A percentile compares a stretch with the other conserved stretches of the same genome.
These are phyloP conservation scores for Corydoras sp. DNA, from an alignment of 2,113 vertebrate species.

Conservation along the genomic window DNA sequence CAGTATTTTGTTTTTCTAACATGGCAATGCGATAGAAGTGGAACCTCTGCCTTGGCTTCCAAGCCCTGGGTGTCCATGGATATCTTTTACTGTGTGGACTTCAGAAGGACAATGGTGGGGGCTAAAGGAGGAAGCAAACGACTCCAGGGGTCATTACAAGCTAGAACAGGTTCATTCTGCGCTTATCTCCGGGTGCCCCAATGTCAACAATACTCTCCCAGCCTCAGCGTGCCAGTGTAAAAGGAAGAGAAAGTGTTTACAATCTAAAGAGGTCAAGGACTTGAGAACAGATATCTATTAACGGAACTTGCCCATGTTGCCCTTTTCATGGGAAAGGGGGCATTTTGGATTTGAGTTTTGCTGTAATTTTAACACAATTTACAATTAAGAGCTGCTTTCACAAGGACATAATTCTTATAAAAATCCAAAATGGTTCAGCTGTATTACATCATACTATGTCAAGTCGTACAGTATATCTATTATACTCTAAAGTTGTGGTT, in stretches of 20 bases:
- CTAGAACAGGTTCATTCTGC: slow-evolving; percentile 87
- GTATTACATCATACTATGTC: not conserved
- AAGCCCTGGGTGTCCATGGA: slow-evolving; percentile 3
- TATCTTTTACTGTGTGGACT: slow-evolving; percentile 6
- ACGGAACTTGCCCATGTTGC: slow-evolving; percentile 80
- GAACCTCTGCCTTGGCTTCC: slow-evolving; percentile 8
- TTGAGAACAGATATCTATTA: slow-evolving; percentile 93
- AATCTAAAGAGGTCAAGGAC: slow-evolving; percentile 90
- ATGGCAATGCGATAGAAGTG: not conserved
- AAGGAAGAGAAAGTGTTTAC: slow-evolving; percentile 86
- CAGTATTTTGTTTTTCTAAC: not conserved
- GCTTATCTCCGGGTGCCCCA: slow-evolving; percentile 85
- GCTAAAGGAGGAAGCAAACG: slow-evolving; percentile 52
- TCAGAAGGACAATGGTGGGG: slow-evolving; percentile 3
- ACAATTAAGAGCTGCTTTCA: slow-evolving; percentile 1
- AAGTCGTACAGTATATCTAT: no score
- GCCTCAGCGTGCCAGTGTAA: slow-evolving; percentile 67
- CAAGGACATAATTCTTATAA: not conserved
- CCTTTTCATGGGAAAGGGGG: slow-evolving; percentile 68
- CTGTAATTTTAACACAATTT: slow-evolving; percentile 21
- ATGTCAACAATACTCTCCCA: slow-evolving; percentile 83
- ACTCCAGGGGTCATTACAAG: slow-evolving; percentile 93
- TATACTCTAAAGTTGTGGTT: no score
- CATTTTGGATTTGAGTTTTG: slow-evolving; percentile 22
- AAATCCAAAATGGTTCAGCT: not conserved